phyloP scores from a whole-genome alignment of 2,888 invertebrate species.

The Corythucha ciliata region DNA sequence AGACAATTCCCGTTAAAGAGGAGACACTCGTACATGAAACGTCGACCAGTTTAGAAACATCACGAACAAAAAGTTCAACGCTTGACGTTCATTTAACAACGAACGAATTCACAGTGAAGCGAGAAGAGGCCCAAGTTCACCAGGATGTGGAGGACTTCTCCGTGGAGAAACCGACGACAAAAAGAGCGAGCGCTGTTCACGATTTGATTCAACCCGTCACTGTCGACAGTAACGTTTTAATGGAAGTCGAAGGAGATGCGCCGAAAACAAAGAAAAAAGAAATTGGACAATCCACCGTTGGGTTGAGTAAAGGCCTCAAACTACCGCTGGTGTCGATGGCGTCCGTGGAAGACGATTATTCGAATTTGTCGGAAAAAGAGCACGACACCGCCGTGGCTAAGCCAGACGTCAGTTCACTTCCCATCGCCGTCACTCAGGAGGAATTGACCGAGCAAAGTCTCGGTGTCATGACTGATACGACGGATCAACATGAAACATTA shows the following conservation, averaged over 20 bases:
- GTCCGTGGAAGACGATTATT: constrained; percentile 21
- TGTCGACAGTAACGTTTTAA: constrained; percentile 18
- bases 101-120: constrained; percentile 20
- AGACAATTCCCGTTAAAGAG: constrained; percentile 24
- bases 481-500: constrained; percentile 33
- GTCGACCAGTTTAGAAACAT: constrained; percentile 12
- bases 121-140: constrained; percentile 19
- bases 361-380: constrained; percentile 6
- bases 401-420: constrained; percentile 19
- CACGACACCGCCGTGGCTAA: constrained; percentile 21
- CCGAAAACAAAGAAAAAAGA: constrained; percentile 5
- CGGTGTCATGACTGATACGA: not conserved
- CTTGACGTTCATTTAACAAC: constrained; percentile 20
- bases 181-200: constrained; percentile 19
- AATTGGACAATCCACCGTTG: constrained; percentile 5
- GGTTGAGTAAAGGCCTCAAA: constrained; percentile 23
- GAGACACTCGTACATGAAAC: constrained; percentile 24
- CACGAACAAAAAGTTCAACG: constrained; percentile 4
- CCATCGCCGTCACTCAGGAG: constrained; percentile 25
- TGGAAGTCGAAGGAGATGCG: constrained; percentile 23
- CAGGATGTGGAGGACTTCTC: constrained; percentile 19
- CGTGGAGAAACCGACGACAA: constrained; percentile 3
- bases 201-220: constrained; percentile 18
- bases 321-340: constrained; percentile 21
- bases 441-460: constrained; percentile 17